These are phyloP conservation scores for Turnix velox DNA, from an alignment of 2,113 vertebrate species.

Conservation along the genomic window DNA sequence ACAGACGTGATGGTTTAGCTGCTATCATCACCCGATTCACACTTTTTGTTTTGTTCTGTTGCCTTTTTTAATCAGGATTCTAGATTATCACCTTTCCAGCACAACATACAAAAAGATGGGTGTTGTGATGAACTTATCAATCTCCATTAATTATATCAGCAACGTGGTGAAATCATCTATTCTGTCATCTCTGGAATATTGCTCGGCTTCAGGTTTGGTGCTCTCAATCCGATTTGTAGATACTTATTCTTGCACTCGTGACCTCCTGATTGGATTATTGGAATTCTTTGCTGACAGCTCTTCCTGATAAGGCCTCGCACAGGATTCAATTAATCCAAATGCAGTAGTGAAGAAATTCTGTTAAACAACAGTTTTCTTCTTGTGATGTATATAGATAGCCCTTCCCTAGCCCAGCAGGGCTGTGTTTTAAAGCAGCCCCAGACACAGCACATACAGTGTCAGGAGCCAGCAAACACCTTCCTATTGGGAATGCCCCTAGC, in stretches of 20 bases:
- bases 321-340: slow-evolving; percentile 61
- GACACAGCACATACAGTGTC: neutral
- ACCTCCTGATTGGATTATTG: slow-evolving; percentile 71
- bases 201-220: slow-evolving; percentile 30
- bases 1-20: neutral
- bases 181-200: slow-evolving; percentile 63
- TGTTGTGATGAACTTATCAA: neutral
- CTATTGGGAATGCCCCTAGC: neutral
- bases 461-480: neutral
- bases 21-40: neutral
- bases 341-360: slow-evolving; percentile 39
- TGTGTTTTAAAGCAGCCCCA: neutral
- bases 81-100: neutral
- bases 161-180: slow-evolving; percentile 27
- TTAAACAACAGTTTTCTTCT: slow-evolving; percentile 2
- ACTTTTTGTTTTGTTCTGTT: neutral
- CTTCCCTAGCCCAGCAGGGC: neutral
- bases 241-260: slow-evolving; percentile 68
- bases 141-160: slow-evolving; percentile 41
- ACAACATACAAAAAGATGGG: neutral
- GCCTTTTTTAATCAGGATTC: neutral
- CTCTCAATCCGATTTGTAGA: slow-evolving; percentile 64
- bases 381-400: neutral
- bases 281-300: slow-evolving; percentile 72
- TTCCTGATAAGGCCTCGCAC: slow-evolving; percentile 65